Evolutionary conservation across 2,888 invertebrate species (phyloP).

Genomic region (Microchrysa polita): DNA sequence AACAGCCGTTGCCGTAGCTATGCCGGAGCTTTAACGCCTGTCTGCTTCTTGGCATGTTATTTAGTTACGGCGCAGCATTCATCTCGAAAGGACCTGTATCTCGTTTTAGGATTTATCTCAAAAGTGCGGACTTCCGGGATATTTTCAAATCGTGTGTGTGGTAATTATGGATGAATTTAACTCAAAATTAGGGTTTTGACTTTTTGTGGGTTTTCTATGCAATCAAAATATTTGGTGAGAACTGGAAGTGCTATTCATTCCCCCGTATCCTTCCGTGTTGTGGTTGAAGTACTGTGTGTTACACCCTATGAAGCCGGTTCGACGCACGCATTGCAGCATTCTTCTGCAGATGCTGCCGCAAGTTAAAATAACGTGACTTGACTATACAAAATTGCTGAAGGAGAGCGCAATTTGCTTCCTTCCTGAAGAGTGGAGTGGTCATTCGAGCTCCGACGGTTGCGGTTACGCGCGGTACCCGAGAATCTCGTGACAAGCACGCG

Average conservation of each 20-base stretch:
- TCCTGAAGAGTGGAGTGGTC: too few relatives aligned
- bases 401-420: not conserved
- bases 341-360: conserved; percentile 53
- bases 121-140: not conserved
- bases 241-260: not conserved
- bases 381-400: not conserved
- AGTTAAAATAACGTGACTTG: conserved; percentile 41
- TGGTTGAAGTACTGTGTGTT: too few relatives aligned
- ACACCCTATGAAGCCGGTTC: conserved; percentile 26
- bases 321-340: conserved; percentile 54
- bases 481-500: conserved; percentile 13
- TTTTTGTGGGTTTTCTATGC: not conserved
- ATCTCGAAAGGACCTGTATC: conserved; percentile 39
- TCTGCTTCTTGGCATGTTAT: conserved; percentile 28
- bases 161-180: too few relatives aligned
- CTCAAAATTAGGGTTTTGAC: not conserved
- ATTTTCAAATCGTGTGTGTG: too few relatives aligned
- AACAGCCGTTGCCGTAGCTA: too few relatives aligned
- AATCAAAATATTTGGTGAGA: not conserved
- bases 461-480: not conserved
- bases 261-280: not conserved
- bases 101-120: conserved; percentile 20
- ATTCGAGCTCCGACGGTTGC: too few relatives aligned
- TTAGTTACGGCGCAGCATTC: conserved; percentile 50
- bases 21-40: conserved; percentile 43